phyloP scores from a whole-genome alignment of 2,113 vertebrate species.

The Eptesicus fuscus region DNA sequence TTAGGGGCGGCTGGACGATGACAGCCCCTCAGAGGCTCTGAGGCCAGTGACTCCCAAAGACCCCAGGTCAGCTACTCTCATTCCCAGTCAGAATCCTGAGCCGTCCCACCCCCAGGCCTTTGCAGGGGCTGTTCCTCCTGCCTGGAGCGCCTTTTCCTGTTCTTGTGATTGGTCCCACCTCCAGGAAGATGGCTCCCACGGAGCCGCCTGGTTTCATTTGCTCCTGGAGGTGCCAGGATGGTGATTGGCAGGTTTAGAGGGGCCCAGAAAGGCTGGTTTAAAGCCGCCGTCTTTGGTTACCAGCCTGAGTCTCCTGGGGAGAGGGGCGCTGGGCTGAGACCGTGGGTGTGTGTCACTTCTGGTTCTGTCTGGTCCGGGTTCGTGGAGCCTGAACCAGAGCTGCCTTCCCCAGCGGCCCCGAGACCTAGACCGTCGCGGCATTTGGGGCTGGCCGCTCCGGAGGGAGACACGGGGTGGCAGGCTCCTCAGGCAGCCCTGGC shows the following conservation, averaged over 20 bases:
- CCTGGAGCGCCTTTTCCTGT: background rate
- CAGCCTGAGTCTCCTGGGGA: background rate
- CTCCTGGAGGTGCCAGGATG: background rate
- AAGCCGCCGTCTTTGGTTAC: background rate
- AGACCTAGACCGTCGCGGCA: rapidly evolving
- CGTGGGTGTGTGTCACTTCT: rapidly evolving
- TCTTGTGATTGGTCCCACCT: background rate
- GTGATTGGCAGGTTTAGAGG: background rate
- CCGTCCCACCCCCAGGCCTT: background rate
- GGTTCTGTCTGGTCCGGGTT: background rate
- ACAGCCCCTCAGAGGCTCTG: background rate
- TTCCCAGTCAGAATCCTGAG: background rate
- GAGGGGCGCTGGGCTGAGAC: background rate
- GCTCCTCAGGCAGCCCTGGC: background rate
- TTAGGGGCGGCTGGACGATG: rapidly evolving
- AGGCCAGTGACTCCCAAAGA: background rate
- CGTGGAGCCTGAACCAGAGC: background rate
- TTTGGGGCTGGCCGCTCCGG: rapidly evolving
- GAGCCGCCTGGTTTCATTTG: rapidly evolving
- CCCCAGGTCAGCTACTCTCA: background rate
- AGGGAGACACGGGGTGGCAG: background rate
- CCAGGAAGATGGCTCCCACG: too few species aligned
- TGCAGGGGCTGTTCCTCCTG: background rate
- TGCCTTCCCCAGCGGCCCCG: background rate
- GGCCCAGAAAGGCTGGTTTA: background rate